These are phyloP conservation scores for Eupithecia centaureata DNA, from an alignment of 2,888 invertebrate genomes.

Conservation along the genomic window DNA sequence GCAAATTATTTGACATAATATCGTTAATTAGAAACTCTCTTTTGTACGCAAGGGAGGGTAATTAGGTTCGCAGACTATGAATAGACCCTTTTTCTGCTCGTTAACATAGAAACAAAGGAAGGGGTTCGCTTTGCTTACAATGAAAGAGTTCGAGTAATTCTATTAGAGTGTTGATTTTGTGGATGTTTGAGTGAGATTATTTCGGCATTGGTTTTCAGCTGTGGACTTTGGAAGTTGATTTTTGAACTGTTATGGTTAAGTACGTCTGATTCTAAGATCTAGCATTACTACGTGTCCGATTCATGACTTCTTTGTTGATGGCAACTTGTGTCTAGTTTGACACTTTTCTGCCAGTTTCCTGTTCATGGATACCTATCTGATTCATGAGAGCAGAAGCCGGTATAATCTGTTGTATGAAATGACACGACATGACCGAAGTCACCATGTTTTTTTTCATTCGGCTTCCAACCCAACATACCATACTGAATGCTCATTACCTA, in stretches of 20 bases:
- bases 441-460: too few species aligned
- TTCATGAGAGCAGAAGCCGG: too few species aligned
- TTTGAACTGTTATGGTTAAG: not conserved
- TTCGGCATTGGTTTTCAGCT: not conserved
- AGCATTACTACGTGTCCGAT: too few species aligned
- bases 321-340: too few species aligned
- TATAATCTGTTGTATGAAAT: too few species aligned
- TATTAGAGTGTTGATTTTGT: slow-evolving; percentile 51
- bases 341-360: too few species aligned
- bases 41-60: slow-evolving; percentile 79
- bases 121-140: slow-evolving; percentile 75
- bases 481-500: too few species aligned
- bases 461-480: too few species aligned
- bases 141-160: slow-evolving; percentile 65
- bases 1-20: slow-evolving; percentile 84
- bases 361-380: too few species aligned
- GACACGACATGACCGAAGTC: too few species aligned
- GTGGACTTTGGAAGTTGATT: not conserved
- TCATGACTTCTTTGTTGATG: too few species aligned
- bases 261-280: not conserved
- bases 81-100: slow-evolving; percentile 83
- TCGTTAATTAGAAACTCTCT: slow-evolving; percentile 83
- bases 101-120: slow-evolving; percentile 81
- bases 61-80: slow-evolving; percentile 83
- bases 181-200: slow-evolving; percentile 35